Evolutionary conservation across 2,888 invertebrate genomes (phyloP).

Genomic region (Gymnosoma rotundatum): DNA sequence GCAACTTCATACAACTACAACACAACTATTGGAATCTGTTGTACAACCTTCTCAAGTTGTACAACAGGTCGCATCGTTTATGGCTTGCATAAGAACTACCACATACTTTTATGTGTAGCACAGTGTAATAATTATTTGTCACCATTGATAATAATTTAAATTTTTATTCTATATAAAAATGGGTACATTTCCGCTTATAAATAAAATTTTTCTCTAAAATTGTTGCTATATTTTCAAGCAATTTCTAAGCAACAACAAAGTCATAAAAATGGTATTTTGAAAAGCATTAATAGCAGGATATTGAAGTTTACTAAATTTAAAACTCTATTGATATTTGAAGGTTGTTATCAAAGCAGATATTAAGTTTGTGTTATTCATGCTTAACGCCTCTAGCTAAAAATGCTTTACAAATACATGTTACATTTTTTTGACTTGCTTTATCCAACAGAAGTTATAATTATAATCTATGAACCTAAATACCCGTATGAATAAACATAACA

Average conservation of each 20-base stretch:
- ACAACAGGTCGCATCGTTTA: no score
- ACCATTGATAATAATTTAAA: no score
- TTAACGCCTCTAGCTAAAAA: conserved; percentile 46
- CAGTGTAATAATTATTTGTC: no score
- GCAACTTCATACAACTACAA: no score
- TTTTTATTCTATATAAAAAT: no score
- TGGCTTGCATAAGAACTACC: no score
- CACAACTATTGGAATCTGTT: no score
- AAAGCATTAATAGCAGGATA: conserved; percentile 58
- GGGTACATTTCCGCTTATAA: no score
- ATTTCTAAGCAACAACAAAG: background rate
- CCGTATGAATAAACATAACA: background rate
- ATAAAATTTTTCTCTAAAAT: no score
- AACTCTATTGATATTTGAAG: background rate
- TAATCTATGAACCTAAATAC: conserved; percentile 30
- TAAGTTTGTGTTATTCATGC: conserved; percentile 16
- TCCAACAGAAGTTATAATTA: conserved; percentile 25
- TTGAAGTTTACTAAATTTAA: conserved; percentile 24
- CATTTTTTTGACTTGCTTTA: background rate
- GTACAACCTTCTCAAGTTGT: no score
- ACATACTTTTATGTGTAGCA: no score
- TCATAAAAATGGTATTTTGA: background rate
- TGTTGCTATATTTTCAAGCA: no score
- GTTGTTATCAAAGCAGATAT: conserved; percentile 21
- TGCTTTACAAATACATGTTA: background rate